Evolutionary conservation across 2,797 vertebrate species (phyloP).

Genomic region (Takifugu rubripes): DNA sequence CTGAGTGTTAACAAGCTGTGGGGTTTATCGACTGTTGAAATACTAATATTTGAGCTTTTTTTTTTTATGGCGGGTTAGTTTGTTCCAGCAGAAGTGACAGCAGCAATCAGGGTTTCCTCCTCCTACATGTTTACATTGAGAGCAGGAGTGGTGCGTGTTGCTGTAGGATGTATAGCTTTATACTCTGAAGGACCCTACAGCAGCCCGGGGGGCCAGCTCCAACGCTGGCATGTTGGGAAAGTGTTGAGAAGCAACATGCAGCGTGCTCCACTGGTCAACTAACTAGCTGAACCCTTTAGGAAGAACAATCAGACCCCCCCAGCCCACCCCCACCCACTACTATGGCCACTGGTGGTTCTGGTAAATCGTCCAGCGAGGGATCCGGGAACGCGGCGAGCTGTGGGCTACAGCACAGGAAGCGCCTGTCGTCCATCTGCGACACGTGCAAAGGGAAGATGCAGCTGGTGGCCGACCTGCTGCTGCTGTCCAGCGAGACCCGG

Average conservation of each 20-base stretch:
- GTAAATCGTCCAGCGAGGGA: constrained; percentile 86
- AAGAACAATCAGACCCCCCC: constrained; percentile 47
- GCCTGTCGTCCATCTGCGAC: constrained; percentile 88
- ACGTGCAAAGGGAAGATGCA: constrained; percentile 97
- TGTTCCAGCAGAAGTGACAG: constrained; percentile 26
- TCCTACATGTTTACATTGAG: constrained; percentile 60
- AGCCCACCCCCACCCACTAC: constrained; percentile 48
- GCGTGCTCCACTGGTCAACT: constrained; percentile 41
- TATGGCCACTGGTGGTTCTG: constrained; percentile 96
- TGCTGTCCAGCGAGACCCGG: constrained; percentile 93
- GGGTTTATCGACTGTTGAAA: constrained; percentile 38
- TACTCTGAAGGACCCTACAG: constrained; percentile 70
- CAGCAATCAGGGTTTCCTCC: constrained; percentile 36
- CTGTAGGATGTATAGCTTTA: constrained; percentile 27
- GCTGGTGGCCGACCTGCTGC: constrained; percentile 96
- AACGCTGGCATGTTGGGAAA: constrained; percentile 6
- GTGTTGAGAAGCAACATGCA: constrained; percentile 49
- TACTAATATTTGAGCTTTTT: constrained; percentile 16
- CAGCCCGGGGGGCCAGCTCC: constrained; percentile 73
- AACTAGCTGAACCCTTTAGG: constrained; percentile 44
- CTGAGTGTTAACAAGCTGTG: constrained; percentile 43
- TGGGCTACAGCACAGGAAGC: constrained; percentile 86
- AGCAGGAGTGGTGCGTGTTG: constrained; percentile 45
- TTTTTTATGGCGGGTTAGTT: constrained; percentile 2
- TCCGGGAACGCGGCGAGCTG: constrained; percentile 72